Base-by-base conservation (phyloP, 2,888 invertebrate species). In the Lepidocyrtinus sp. region DNA sequence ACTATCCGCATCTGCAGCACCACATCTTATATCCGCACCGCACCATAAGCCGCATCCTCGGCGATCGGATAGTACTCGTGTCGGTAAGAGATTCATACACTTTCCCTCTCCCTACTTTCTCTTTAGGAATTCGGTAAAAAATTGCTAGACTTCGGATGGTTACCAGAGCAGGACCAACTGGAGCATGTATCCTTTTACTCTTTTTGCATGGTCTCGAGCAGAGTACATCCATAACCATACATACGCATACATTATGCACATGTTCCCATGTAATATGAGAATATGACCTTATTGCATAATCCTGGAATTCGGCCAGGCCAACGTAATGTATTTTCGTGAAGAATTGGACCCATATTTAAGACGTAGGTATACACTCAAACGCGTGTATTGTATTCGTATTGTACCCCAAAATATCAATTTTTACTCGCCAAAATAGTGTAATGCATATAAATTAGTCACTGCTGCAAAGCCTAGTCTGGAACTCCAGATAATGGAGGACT, bases 1-100 rank as follows among this genome's bases (percentile, higher is more conserved):
- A 26, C 50, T 70, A 61, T 61, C 70, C 69, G 27, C 70, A 61
- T 71, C 62, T 71, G 46, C 71, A 71, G 24, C 45, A 71, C 19
- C 21, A 61, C 21, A 5, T 27, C 61, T 17, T 70, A 55, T 45
- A 62, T 62, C 71, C 71, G 62, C 71, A 62, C 61, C 25, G 36
- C 36, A 36, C 36, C 36, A 36, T 36, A 7, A 5, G 12, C 36
- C 5, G 36, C 12, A 36, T 36, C 36, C 36, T 12, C 36, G 12
- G 36, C 36, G 36, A 36, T 12, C 36, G 36, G 36, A 36, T 36
- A 36, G 36, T 36, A 7, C 36, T 36, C 36, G 36, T 5, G 5
- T 36, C n/a, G n/a, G n/a, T n/a, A n/a, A n/a, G 36, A 36, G 36
- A 36, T 36, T 36, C 36, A 36, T 36, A 36, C 12, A 12, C n/a